Conservation (phyloP, 2,113 vertebrate genomes). For the Hippocampus guttulatus region DNA sequence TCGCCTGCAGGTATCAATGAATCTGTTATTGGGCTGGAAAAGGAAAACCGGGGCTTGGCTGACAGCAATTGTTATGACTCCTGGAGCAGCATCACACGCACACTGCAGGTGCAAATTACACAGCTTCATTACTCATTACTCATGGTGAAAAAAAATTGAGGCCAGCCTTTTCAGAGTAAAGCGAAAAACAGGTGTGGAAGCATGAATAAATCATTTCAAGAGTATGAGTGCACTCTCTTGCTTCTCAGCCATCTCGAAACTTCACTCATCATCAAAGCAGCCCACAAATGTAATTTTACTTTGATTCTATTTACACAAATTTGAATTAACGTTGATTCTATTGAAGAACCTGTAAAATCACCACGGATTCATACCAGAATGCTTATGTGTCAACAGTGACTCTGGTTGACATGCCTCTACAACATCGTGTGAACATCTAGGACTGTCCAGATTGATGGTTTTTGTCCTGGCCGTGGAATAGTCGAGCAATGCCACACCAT, state of each 20-base stretch:
- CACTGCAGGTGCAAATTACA: conserved; percentile 28
- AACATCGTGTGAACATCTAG: too few species aligned
- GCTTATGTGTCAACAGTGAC: background rate
- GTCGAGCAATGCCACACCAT: too few species aligned
- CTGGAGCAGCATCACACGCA: conserved; percentile 22
- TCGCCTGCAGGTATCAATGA: conserved; percentile 61
- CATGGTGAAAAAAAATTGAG: conserved; percentile 39
- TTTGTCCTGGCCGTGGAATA: too few species aligned
- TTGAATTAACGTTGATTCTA: too few species aligned
- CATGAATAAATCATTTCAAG: conserved; percentile 61
- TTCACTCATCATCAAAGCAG: background rate
- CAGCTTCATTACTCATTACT: conserved; percentile 33
- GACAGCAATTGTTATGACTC: conserved; percentile 42
- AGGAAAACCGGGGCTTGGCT: conserved; percentile 21
- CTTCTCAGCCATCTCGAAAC: conserved; percentile 28
- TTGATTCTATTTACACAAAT: too few species aligned
- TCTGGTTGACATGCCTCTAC: background rate
- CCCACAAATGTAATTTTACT: too few species aligned
- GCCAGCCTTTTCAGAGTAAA: conserved; percentile 38
- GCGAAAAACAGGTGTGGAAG: conserved; percentile 32
- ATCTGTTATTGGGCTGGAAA: conserved; percentile 65
- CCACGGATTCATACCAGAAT: background rate
- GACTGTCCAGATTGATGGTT: too few species aligned
- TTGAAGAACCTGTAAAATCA: background rate
- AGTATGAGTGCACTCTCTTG: conserved; percentile 42